Percentiles rank a stretch among this genome's conserved stretches.
Evolutionary conservation across 2,113 vertebrate species (phyloP).

Genomic region (Tragelaphus strepsiceros): DNA sequence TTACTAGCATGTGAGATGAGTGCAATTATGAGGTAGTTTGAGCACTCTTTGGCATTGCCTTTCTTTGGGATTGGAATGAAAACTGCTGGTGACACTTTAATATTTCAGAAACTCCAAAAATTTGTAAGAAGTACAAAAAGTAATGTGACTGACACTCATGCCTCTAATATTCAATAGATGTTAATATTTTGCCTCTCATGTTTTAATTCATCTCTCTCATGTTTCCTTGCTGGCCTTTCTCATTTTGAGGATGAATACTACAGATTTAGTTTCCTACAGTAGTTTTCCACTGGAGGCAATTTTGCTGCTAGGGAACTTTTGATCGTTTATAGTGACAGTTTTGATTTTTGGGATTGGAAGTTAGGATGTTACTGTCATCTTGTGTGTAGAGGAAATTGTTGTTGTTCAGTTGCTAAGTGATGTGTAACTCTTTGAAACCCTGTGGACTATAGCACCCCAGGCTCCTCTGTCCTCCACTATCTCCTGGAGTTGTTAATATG

Average conservation of each 20-base stretch:
- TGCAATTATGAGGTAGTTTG: too few species aligned
- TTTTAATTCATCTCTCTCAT: neutral
- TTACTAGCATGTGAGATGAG: too few species aligned
- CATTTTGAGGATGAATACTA: neutral
- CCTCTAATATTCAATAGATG: neutral
- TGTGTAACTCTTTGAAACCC: neutral
- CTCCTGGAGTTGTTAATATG: neutral
- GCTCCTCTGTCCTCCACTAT: neutral
- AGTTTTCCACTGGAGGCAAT: neutral
- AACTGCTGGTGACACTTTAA: neutral
- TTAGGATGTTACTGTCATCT: neutral
- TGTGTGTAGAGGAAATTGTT: neutral
- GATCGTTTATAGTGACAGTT: neutral
- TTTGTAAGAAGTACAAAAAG: neutral
- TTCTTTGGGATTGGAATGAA: too few species aligned
- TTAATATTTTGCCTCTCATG: neutral
- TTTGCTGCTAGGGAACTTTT: neutral
- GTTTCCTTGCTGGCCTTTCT: accelerated
- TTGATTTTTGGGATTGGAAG: neutral
- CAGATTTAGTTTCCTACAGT: neutral
- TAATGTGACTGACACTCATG: neutral
- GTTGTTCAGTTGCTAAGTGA: neutral
- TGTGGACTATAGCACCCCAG: neutral
- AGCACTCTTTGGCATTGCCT: too few species aligned
- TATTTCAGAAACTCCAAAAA: neutral